These are phyloP conservation scores for Dendroctonus ponderosae DNA, from an alignment of 1,140 invertebrate species.

Conservation along the genomic window DNA sequence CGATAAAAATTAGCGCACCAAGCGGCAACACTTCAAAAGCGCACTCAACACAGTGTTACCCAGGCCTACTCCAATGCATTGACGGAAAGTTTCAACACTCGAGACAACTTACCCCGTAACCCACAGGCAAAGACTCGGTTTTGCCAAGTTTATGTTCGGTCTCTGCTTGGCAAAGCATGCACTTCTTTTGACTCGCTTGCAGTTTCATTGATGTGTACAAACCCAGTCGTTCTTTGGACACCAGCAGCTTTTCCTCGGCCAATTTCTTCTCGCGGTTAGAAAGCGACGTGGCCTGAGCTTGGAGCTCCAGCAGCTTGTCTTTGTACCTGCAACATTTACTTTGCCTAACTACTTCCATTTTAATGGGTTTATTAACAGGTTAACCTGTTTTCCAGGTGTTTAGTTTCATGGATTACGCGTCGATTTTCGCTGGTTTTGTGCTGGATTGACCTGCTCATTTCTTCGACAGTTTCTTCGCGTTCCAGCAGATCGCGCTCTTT, in stretches of 20 bases:
- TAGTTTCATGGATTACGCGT: constrained; percentile 22
- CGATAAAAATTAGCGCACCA: no score
- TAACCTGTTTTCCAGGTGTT: constrained; percentile 26
- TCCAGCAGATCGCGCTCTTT: constrained; percentile 49
- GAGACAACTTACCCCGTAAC: constrained; percentile 2
- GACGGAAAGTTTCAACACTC: no score
- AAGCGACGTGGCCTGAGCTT: constrained; percentile 41
- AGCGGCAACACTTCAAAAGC: no score
- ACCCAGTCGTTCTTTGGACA: constrained; percentile 45
- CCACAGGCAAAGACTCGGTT: constrained; percentile 1
- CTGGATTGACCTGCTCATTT: constrained; percentile 38
- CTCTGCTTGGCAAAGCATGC: constrained; percentile 37
- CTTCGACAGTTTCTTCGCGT: constrained; percentile 47
- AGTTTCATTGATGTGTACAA: constrained; percentile 36
- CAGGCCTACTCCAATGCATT: no score
- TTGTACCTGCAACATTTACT: constrained; percentile 47
- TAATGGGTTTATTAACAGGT: background rate
- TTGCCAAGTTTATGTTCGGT: constrained; percentile 1
- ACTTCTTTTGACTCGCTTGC: constrained; percentile 27
- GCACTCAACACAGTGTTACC: no score
- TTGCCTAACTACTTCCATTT: constrained; percentile 40
- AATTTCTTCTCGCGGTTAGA: constrained; percentile 45
- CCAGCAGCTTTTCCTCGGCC: constrained; percentile 46
- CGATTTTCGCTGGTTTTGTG: constrained; percentile 27
- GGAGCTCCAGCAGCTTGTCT: constrained; percentile 43